Conservation (phyloP, 2,888 invertebrate species). For the Scrobipalpa costella region DNA sequence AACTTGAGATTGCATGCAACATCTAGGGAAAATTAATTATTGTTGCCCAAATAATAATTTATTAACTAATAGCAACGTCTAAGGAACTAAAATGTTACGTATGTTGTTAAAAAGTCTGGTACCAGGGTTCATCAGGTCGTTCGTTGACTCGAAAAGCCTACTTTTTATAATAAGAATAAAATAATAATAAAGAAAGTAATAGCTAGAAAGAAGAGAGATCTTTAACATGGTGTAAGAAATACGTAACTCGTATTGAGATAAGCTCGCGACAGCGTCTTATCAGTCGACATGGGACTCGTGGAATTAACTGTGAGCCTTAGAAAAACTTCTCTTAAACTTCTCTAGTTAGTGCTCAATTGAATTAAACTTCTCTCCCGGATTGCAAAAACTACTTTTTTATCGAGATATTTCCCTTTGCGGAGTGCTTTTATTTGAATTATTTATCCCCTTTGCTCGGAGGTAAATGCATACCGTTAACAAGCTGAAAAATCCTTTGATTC, state of each 20-base stretch:
- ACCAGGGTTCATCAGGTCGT: too few species aligned
- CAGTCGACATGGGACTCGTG: background rate
- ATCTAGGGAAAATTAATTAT: too few species aligned
- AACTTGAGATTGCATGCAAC: too few species aligned
- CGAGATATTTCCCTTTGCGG: background rate
- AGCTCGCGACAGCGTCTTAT: background rate
- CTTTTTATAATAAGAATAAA: background rate
- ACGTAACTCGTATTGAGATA: background rate
- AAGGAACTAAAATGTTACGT: too few species aligned
- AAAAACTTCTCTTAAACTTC: background rate
- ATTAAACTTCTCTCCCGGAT: constrained; percentile 3
- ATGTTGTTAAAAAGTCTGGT: too few species aligned
- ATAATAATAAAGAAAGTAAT: background rate
- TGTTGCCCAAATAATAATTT: too few species aligned
- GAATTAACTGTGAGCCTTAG: background rate
- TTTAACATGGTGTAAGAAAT: background rate
- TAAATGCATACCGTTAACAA: too few species aligned
- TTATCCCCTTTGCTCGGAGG: background rate
- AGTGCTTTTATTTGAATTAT: constrained; percentile 1
- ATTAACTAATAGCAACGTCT: too few species aligned
- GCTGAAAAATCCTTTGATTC: too few species aligned
- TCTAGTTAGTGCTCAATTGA: constrained; percentile 5
- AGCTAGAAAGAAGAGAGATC: background rate
- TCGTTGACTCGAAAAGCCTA: too few species aligned
- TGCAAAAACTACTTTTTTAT: constrained; percentile 4